These are phyloP conservation scores for Euphydryas editha DNA, from an alignment of 2,888 invertebrate genomes.

Conservation along the genomic window DNA sequence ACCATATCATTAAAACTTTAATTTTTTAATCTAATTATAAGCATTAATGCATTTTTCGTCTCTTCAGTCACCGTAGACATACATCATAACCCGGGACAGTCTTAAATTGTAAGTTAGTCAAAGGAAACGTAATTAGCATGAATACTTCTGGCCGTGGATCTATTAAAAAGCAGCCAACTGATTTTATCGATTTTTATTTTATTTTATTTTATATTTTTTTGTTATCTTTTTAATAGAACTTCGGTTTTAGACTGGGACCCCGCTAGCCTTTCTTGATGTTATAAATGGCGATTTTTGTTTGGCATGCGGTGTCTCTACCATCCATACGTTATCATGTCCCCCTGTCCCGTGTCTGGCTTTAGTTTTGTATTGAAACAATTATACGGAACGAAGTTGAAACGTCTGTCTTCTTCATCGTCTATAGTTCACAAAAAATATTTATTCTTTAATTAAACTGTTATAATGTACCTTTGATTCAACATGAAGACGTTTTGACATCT, in stretches of 20 bases:
- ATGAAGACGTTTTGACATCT: conserved; percentile 7
- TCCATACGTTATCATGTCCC: conserved; percentile 23
- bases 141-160: conserved; percentile 30
- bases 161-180: conserved; percentile 25
- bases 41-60: conserved; percentile 47
- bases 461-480: not conserved
- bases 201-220: not conserved
- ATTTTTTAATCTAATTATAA: conserved; percentile 16
- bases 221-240: conserved; percentile 32
- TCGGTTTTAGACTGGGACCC: conserved; percentile 27
- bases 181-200: too few species aligned
- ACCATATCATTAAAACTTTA: conserved; percentile 16
- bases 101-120: conserved; percentile 46
- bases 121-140: conserved; percentile 43
- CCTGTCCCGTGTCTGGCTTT: conserved; percentile 26
- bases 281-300: conserved; percentile 18
- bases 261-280: conserved; percentile 29
- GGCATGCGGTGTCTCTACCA: conserved; percentile 33
- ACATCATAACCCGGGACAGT: conserved; percentile 46
- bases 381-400: conserved; percentile 30
- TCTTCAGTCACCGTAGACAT: conserved; percentile 49
- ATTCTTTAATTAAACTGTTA: not conserved
- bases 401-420: conserved; percentile 17
- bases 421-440: not conserved
- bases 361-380: conserved; percentile 26